A percentile compares a stretch with the other conserved stretches of the same genome.
phyloP scores from a whole-genome alignment of 1,140 invertebrate species.

The Anastatus disparis region DNA sequence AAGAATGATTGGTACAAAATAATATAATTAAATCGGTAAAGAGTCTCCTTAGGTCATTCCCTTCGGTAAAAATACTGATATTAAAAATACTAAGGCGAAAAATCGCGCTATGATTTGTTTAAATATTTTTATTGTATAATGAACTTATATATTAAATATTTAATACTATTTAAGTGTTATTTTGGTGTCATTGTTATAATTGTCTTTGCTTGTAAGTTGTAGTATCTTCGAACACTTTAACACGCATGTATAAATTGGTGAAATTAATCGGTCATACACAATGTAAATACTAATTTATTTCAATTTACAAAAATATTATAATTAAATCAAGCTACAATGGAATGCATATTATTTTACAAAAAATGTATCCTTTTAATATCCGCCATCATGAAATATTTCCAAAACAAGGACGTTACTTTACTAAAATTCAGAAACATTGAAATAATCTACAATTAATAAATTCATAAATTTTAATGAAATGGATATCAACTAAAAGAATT shows the following conservation, averaged over 20 bases:
- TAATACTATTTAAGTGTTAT: conserved; percentile 23
- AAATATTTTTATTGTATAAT: conserved; percentile 10
- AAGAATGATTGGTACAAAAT: conserved; percentile 12
- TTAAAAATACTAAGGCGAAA: conserved; percentile 64
- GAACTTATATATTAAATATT: background rate
- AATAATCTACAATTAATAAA: background rate
- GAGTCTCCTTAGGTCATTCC: conserved; percentile 36
- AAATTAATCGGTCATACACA: background rate
- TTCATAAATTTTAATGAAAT: background rate
- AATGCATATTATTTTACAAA: background rate
- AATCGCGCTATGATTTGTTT: conserved; percentile 21
- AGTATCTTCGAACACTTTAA: background rate
- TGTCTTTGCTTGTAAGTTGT: conserved; percentile 5
- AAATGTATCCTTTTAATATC: background rate
- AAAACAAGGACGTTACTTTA: background rate
- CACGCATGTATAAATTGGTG: background rate
- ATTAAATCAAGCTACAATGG: background rate
- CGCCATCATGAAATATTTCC: background rate
- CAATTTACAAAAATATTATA: background rate
- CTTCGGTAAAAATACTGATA: conserved; percentile 64
- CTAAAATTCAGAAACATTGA: background rate
- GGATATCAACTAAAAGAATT: background rate
- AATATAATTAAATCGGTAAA: conserved; percentile 17
- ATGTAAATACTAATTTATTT: background rate
- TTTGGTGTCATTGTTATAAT: conserved; percentile 35